Conservation (phyloP, 2,888 invertebrate genomes). For the Mythimna loreyi region DNA sequence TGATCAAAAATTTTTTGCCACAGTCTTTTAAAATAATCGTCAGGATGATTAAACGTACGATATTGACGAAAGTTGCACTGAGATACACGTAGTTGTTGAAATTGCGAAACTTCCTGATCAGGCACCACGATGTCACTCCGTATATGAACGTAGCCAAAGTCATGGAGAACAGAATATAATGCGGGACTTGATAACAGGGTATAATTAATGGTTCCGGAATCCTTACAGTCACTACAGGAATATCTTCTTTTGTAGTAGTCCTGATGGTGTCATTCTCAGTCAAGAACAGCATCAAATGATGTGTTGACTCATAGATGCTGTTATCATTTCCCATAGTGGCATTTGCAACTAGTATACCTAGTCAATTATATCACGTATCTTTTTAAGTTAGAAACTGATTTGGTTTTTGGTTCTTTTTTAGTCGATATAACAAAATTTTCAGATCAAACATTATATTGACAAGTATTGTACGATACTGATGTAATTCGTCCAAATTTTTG, state of each 20-base stretch:
- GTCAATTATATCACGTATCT: too few species aligned
- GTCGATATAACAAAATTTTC: background rate
- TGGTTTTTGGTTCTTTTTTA: too few species aligned
- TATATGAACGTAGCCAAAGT: slow-evolving; percentile 29
- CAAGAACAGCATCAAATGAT: background rate
- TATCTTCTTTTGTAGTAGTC: too few species aligned
- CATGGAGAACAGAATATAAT: slow-evolving; percentile 11
- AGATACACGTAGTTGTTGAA: slow-evolving; percentile 45
- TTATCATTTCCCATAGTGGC: background rate
- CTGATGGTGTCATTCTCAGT: background rate
- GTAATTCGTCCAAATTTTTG: background rate
- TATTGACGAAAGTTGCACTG: slow-evolving; percentile 36
- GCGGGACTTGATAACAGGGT: background rate
- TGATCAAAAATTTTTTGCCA: background rate
- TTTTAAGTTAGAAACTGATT: too few species aligned
- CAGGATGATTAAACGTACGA: slow-evolving; percentile 19
- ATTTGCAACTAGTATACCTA: background rate
- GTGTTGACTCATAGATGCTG: background rate
- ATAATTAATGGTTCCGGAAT: background rate
- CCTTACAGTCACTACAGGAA: background rate
- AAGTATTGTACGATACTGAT: background rate
- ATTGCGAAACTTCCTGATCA: slow-evolving; percentile 37
- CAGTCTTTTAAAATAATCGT: slow-evolving; percentile 10
- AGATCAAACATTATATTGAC: background rate
- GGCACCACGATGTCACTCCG: slow-evolving; percentile 42